Base-by-base conservation (phyloP, 2,888 invertebrate genomes). In the Mythimna pallens region DNA sequence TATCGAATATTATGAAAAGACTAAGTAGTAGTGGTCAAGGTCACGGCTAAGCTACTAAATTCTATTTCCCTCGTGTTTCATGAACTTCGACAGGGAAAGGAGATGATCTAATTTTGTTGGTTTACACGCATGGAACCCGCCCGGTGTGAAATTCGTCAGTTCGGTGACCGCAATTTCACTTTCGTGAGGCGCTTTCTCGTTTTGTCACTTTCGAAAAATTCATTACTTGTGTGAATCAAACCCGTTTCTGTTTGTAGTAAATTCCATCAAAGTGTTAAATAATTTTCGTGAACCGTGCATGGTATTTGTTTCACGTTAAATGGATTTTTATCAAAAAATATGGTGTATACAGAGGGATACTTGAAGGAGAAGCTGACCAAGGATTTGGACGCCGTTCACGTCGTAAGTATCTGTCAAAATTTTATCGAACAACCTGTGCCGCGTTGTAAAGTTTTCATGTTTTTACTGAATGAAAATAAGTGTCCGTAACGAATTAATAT, bases 381-480 rank as follows among this genome's bases (percentile, higher is more conserved):
- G 93, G 97, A 97, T 95, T 95, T 98, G 90, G 97, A 97, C 88
- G 97, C 98, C 86, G 94, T 96, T 88, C 97, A 97, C 94, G 97
- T 98, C 94, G 98, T 98, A 97, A 97, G 97, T 97, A 88, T 81
- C 93, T 94, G 94, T 95, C 95, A 95, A 94, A 92, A 92, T 91
- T 89, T 87, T 90, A 91, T 89, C 86, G 88, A 89, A 84, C 86
- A 87, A 84, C 55, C 83, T 75, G 87, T 91, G 92, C 89, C 92
- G 92, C 90, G 92, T 91, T 93, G 91, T 86, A 85, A 86, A 84
- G 76, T 80, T 83, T 80, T 81, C 78, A 76, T 81, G 84, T 88
- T 70, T 74, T 89, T 89, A 82, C 83, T 92, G 87, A 90, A 88
- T 91, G 87, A 91, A 89, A 89, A 82, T 72, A 64, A 65, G 55